Evolutionary conservation across 2,113 vertebrate genomes (phyloP).

Genomic region (Ceyx melanurus): DNA sequence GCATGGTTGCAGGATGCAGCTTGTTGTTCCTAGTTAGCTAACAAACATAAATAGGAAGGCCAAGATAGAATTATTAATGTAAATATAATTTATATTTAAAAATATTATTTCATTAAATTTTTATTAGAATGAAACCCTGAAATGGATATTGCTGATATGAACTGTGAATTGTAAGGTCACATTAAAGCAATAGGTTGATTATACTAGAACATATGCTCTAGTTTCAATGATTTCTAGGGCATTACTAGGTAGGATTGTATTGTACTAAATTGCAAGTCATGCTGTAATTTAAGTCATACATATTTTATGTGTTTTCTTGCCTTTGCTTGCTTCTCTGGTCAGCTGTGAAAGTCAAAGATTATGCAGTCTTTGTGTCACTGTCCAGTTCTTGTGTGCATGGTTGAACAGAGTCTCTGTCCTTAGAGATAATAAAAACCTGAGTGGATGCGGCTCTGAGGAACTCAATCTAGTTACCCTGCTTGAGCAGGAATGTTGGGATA

Average conservation of each 20-base stretch:
- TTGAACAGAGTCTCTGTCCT: not conserved
- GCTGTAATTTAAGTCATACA: not conserved
- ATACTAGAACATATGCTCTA: not conserved
- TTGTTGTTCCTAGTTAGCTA: not conserved
- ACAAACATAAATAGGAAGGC: not conserved
- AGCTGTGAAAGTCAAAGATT: constrained; percentile 22
- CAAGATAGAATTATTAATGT: not conserved
- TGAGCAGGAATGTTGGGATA: not conserved
- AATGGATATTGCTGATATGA: not conserved
- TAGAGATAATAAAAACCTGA: not conserved
- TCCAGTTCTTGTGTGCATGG: not conserved
- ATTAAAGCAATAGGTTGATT: constrained; percentile 5
- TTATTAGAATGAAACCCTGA: not conserved
- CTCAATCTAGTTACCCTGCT: not conserved
- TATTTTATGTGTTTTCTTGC: constrained; percentile 5
- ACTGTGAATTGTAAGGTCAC: not conserved
- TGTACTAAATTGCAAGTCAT: constrained; percentile 36
- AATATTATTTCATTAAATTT: not conserved
- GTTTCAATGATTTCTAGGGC: not conserved
- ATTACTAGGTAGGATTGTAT: not conserved
- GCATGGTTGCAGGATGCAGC: not conserved
- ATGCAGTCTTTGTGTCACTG: not conserved
- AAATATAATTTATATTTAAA: not conserved
- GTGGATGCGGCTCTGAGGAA: not conserved
- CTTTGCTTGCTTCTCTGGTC: constrained; percentile 31